A percentile compares a stretch with the other conserved stretches of the same genome.
These are phyloP conservation scores for Andrena minutula DNA, from an alignment of 2,888 invertebrate species.

Conservation along the genomic window DNA sequence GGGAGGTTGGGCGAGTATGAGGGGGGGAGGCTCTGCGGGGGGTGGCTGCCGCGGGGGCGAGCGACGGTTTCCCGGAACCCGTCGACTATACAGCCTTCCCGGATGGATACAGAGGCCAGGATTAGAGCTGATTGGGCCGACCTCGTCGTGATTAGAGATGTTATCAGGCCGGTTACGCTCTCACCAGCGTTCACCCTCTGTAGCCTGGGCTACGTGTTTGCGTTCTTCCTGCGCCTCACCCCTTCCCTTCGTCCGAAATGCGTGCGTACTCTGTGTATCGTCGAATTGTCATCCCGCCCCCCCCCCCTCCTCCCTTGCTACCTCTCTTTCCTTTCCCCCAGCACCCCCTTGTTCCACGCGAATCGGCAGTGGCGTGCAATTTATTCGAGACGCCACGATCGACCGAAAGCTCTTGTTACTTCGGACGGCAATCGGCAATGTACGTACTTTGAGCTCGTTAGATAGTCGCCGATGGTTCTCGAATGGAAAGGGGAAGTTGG, in stretches of 20 bases:
- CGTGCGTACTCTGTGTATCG: slow-evolving; percentile 36
- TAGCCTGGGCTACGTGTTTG: slow-evolving; percentile 72
- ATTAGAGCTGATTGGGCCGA: slow-evolving; percentile 85
- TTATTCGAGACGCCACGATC: not conserved
- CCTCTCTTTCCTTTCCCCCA: not conserved
- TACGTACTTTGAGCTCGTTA: not conserved
- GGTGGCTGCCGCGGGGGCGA: slow-evolving; percentile 58
- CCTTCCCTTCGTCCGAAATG: slow-evolving; percentile 32
- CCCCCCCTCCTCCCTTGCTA: no score
- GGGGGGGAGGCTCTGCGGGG: no score
- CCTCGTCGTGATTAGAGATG: slow-evolving; percentile 85
- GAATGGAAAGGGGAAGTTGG: no score
- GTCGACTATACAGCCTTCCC: slow-evolving; percentile 73
- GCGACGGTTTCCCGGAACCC: slow-evolving; percentile 79
- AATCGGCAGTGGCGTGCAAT: not conserved
- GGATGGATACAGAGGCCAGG: slow-evolving; percentile 79
- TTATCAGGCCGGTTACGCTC: slow-evolving; percentile 81
- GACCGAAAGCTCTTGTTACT: not conserved
- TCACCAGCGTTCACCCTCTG: slow-evolving; percentile 68
- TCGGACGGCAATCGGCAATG: not conserved
- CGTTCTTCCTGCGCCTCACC: slow-evolving; percentile 68
- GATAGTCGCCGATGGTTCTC: no score
- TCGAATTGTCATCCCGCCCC: slow-evolving; percentile 44
- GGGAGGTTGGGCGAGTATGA: not conserved
- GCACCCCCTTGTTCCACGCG: not conserved